These are phyloP conservation scores for Rachycentron canadum DNA, from an alignment of 2,797 vertebrate genomes.

Conservation along the genomic window DNA sequence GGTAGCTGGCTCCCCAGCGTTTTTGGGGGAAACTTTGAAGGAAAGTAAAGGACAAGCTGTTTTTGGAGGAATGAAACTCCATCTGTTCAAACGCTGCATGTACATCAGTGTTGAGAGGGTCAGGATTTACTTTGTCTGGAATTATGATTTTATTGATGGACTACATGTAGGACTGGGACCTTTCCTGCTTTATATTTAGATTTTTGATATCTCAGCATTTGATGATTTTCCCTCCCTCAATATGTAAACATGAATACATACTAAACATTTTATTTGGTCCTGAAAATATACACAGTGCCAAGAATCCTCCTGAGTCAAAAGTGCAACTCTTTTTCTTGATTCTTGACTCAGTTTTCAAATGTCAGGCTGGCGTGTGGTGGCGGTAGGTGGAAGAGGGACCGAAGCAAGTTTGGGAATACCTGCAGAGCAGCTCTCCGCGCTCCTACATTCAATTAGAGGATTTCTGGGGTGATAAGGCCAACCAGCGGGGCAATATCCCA, in stretches of 20 bases:
- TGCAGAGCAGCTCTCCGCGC: slow-evolving; percentile 82
- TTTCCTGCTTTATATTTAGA: not conserved
- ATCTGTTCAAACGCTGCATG: slow-evolving; percentile 39
- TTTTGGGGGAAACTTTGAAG: slow-evolving; percentile 62
- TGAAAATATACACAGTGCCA: no score
- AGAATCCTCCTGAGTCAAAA: no score
- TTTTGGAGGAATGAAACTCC: slow-evolving; percentile 45
- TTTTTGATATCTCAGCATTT: not conserved
- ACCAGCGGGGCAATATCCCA: slow-evolving; percentile 86
- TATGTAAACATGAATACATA: not conserved
- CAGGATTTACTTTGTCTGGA: not conserved
- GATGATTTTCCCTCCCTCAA: not conserved
- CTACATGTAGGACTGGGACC: no score
- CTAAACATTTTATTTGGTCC: not conserved
- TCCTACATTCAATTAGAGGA: slow-evolving; percentile 92
- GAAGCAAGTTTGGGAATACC: slow-evolving; percentile 86
- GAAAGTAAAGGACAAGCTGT: slow-evolving; percentile 59
- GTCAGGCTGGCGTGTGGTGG: slow-evolving; percentile 14
- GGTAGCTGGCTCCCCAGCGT: slow-evolving; percentile 55
- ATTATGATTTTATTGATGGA: no score
- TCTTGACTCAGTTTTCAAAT: slow-evolving; percentile 31
- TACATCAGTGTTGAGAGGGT: not conserved
- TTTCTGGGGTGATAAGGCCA: slow-evolving; percentile 92
- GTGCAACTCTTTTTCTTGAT: not conserved
- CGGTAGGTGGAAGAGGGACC: slow-evolving; percentile 19